Evolutionary conservation across 2,797 vertebrate species (phyloP).

Genomic region (Poecilia picta): DNA sequence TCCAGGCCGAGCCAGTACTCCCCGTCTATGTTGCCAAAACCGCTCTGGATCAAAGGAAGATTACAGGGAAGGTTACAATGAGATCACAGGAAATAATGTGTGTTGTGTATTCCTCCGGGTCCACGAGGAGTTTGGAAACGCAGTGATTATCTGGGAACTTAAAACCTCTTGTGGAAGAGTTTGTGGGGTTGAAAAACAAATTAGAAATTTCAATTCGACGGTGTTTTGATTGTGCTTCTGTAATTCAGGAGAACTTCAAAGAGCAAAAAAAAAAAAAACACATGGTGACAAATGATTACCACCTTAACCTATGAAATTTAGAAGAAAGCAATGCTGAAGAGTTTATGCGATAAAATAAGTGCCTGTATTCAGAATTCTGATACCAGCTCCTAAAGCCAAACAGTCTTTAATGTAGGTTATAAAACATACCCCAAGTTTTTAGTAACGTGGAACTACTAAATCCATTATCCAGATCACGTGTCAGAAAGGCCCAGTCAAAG

Average conservation of each 20-base stretch:
- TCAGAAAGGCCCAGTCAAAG: not conserved
- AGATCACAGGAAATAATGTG: conserved; percentile 48
- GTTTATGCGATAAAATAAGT: conserved; percentile 54
- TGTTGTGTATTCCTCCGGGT: conserved; percentile 45
- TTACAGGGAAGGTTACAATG: conserved; percentile 53
- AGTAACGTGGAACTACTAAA: not conserved
- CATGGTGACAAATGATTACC: conserved; percentile 19
- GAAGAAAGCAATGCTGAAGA: conserved; percentile 26
- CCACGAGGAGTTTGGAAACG: conserved; percentile 58
- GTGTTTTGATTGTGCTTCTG: conserved; percentile 29
- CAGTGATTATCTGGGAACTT: conserved; percentile 53
- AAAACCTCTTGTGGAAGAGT: conserved; percentile 29
- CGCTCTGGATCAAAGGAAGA: conserved; percentile 84
- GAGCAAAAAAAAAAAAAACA: conserved; percentile 16
- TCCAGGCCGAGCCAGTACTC: conserved; percentile 97
- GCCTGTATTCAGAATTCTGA: conserved; percentile 27
- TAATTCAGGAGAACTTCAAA: conserved; percentile 55
- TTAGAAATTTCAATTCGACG: conserved; percentile 47
- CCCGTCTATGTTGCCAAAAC: conserved; percentile 94
- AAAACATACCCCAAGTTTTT: not conserved
- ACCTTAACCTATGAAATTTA: conserved; percentile 36
- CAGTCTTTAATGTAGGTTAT: not conserved
- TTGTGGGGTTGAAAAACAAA: conserved; percentile 32
- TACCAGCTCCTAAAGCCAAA: conserved; percentile 5
- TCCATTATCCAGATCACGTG: not conserved